Conservation (phyloP, 2,113 vertebrate genomes). For the Poeciliopsis occidentalis region DNA sequence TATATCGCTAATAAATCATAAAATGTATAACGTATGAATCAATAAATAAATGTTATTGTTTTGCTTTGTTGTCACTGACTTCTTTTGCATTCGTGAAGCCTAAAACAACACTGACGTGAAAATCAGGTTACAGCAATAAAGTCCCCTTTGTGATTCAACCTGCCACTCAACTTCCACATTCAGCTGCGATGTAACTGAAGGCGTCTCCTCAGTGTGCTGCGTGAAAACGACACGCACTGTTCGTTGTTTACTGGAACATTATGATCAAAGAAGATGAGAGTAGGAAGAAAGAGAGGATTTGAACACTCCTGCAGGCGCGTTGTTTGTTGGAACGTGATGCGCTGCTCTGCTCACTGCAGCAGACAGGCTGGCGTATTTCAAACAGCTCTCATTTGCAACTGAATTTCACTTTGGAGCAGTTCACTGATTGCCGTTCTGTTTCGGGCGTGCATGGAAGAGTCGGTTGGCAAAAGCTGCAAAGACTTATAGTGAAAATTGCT, state of each 20-base stretch:
- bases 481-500: conserved; percentile 1
- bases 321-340: conserved; percentile 32
- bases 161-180: conserved; percentile 33
- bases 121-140: conserved; percentile 26
- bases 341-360: conserved; percentile 19
- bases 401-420: conserved; percentile 18
- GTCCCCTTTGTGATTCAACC: conserved; percentile 14
- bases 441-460: conserved; percentile 2
- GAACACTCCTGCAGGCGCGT: conserved; percentile 26
- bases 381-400: conserved; percentile 41
- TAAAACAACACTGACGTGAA: conserved; percentile 8
- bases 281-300: conserved; percentile 2
- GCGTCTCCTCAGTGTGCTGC: neutral
- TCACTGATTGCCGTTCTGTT: neutral
- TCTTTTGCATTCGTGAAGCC: conserved; percentile 10
- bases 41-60: conserved; percentile 97
- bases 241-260: conserved; percentile 29
- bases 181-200: conserved; percentile 8
- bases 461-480: neutral
- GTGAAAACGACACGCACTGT: conserved; percentile 7
- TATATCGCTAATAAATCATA: conserved; percentile 92
- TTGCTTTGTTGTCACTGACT: conserved; percentile 74
- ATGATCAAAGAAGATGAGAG: conserved; percentile 37
- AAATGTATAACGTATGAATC: conserved; percentile 90
- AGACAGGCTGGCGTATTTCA: conserved; percentile 43